Percentiles rank a stretch among this genome's conserved stretches.
Evolutionary conservation across 1,140 invertebrate genomes (phyloP).

Genomic region (Probaryconus sp.): DNA sequence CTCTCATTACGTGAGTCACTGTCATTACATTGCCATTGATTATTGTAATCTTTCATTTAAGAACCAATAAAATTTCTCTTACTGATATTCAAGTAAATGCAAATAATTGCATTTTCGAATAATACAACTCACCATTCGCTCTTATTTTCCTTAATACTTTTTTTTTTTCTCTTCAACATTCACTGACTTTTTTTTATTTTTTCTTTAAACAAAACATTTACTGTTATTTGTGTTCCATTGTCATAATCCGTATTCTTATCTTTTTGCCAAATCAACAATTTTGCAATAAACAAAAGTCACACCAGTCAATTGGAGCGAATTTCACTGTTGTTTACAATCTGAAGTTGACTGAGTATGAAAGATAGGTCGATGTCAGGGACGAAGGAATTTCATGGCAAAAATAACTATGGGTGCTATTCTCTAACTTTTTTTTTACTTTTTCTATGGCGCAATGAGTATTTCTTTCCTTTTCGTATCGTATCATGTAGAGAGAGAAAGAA

Average conservation of each 20-base stretch:
- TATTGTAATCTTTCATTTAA: background rate
- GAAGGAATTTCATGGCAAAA: background rate
- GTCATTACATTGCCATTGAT: slow-evolving; percentile 11
- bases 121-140: slow-evolving; percentile 17
- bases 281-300: slow-evolving; percentile 19
- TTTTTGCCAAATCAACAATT: slow-evolving; percentile 1
- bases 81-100: no score
- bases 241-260: background rate
- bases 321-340: slow-evolving; percentile 20
- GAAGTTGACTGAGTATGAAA: slow-evolving; percentile 11
- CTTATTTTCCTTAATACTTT: background rate
- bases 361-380: no score
- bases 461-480: no score
- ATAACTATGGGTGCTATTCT: background rate
- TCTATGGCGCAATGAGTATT: no score
- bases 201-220: background rate
- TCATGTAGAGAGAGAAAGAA: no score
- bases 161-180: background rate
- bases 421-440: background rate
- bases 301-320: background rate
- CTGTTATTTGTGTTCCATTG: background rate
- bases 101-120: background rate
- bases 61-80: background rate
- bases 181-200: background rate
- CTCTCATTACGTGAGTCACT: slow-evolving; percentile 3